phyloP scores from a whole-genome alignment of 92 coral and sea anemone genomes.

The Metridium senile region DNA sequence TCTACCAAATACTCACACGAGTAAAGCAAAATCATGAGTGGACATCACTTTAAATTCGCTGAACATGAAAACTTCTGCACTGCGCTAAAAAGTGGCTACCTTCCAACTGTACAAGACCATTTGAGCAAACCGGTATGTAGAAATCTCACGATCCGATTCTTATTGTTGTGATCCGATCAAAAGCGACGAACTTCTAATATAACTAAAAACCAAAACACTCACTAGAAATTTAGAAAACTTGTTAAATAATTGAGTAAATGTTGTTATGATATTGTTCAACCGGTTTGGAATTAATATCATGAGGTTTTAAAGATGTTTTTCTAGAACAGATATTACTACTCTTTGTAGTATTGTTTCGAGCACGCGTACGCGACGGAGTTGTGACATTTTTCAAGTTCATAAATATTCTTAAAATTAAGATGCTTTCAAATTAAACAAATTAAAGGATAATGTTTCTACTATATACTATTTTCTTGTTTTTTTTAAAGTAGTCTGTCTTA shows the following conservation, averaged over 20 bases:
- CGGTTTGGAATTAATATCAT: neutral
- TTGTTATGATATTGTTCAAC: neutral
- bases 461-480: no score
- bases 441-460: no score
- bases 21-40: no score
- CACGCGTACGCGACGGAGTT: neutral
- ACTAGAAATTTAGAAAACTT: neutral
- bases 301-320: neutral
- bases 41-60: constrained; percentile 43
- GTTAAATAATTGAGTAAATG: neutral
- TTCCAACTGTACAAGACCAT: constrained; percentile 32
- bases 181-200: neutral
- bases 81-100: constrained; percentile 32
- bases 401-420: no score
- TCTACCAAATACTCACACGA: no score
- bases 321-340: neutral
- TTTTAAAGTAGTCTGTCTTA: no score
- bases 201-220: neutral
- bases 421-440: no score
- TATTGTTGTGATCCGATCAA: constrained; percentile 2
- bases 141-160: no score
- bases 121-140: constrained; percentile 39
- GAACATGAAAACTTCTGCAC: constrained; percentile 48
- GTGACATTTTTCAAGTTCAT: neutral
- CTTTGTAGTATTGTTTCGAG: neutral